Conservation (phyloP, 2,888 invertebrate genomes). For the Yponomeuta plumbellus region DNA sequence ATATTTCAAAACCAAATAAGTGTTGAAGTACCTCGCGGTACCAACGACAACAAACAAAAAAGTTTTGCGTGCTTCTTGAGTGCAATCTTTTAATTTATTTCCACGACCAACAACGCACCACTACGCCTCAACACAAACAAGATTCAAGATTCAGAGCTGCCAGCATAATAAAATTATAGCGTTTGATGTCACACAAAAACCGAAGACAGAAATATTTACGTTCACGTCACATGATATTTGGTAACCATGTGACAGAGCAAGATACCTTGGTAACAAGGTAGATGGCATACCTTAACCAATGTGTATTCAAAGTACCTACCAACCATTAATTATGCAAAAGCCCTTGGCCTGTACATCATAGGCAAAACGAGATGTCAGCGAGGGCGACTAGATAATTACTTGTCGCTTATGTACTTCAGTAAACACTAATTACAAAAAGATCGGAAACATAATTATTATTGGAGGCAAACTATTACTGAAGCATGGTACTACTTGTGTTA, state of each 20-base stretch:
- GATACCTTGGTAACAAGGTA: slow-evolving; percentile 5
- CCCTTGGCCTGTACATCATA: slow-evolving; percentile 12
- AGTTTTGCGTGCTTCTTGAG: not conserved
- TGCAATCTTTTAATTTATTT: too few relatives aligned
- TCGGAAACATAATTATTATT: not conserved
- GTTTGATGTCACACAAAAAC: not conserved
- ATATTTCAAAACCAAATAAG: too few relatives aligned
- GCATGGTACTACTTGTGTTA: not conserved
- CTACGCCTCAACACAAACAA: too few relatives aligned
- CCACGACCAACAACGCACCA: too few relatives aligned
- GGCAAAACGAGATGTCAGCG: not conserved
- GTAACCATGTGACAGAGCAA: not conserved
- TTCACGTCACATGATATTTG: not conserved
- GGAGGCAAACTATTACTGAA: not conserved
- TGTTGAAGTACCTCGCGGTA: too few relatives aligned
- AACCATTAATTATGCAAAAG: slow-evolving; percentile 7
- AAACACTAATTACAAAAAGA: not conserved
- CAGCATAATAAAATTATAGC: too few relatives aligned
- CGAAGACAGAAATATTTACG: not conserved
- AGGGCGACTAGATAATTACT: not conserved
- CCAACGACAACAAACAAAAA: not conserved
- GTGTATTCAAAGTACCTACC: not conserved
- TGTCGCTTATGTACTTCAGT: not conserved
- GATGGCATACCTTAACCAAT: slow-evolving; percentile 8
- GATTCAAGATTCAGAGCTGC: too few relatives aligned